Base-by-base conservation (phyloP, 2,797 vertebrate species). In the Gorsachius magnificus region DNA sequence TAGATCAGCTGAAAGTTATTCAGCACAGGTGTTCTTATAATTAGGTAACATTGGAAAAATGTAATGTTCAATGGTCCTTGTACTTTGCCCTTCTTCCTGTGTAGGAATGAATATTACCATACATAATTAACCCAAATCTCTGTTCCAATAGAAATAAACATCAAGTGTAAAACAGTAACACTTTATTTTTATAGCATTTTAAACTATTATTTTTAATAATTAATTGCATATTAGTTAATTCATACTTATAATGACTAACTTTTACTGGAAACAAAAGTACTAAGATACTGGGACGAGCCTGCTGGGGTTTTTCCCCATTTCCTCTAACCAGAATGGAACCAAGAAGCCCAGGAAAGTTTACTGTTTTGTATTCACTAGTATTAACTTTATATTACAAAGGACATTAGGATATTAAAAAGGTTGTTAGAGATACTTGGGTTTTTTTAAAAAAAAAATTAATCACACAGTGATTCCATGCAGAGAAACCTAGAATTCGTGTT, bases 11-110 rank as follows among this genome's bases (percentile, higher is more conserved):
- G 45, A 98, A 98, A 97, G 96, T 90, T 96, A 86, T 86, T 89
- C 51, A 80, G 95, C 77, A 93, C 98, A 98, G 98, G 98, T 98
- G 98, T 98, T 98, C 95, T 91, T 95, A 58, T 98, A 98, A 98
- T 97, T 97, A 96, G 71, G 82, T 87, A 93, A 90, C 82, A 66
- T 5, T 97, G 93, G 95, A 95, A 98, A 98, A 97, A 94, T 77
- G 76, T 89, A 89, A 69, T 98, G 97, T 92, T 98, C 97, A 98
- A 95, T 96, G 96, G 94, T 71, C 97, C 97, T 92, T 96, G 92
- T 94, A 94, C 95, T 97, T 93, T 84, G 77, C 83, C 93, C 93
- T 96, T 97, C 81, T 91, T 95, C 86, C 72, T 92, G 51, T 77
- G 96, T 74, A 81, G 50, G 81, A 68, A 92, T 95, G 95, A 95